These are phyloP conservation scores for Rhagologus leucostigma DNA, from an alignment of 2,113 vertebrate species.

Conservation along the genomic window DNA sequence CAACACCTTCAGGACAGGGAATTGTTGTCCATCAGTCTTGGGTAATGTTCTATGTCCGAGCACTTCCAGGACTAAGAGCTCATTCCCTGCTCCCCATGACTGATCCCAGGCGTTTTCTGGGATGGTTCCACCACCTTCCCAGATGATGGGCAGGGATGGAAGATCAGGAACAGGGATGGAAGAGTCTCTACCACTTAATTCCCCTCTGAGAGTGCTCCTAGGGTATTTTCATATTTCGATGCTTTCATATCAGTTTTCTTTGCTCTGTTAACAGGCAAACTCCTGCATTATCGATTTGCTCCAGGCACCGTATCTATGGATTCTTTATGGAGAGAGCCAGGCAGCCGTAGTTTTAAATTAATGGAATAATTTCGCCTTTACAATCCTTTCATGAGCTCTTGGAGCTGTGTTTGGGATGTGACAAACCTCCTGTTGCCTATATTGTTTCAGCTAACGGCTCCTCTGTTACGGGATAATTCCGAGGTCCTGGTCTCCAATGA, in stretches of 20 bases:
- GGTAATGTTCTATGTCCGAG: slow-evolving; percentile 5
- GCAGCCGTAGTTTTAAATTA: not conserved
- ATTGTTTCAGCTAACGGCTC: not conserved
- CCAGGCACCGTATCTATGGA: not conserved
- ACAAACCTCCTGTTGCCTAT: not conserved
- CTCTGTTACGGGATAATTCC: not conserved
- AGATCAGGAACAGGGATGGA: not conserved
- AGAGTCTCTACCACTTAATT: not conserved
- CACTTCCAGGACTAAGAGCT: not conserved
- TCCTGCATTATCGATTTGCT: not conserved
- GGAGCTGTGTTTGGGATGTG: not conserved
- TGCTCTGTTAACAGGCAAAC: not conserved
- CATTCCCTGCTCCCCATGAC: not conserved
- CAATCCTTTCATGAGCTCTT: not conserved
- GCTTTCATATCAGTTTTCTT: not conserved
- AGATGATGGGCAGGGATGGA: not conserved
- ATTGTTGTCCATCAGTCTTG: slow-evolving; percentile 38
- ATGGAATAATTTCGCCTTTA: not conserved
- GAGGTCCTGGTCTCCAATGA: not conserved
- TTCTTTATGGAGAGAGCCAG: not conserved
- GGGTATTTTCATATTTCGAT: not conserved
- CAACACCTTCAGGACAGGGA: slow-evolving; percentile 3
- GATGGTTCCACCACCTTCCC: not conserved
- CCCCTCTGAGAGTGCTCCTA: not conserved
- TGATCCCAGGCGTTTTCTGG: not conserved